Evolutionary conservation across 2,797 vertebrate species (phyloP).

Genomic region (Spinibarbus caldwelli): DNA sequence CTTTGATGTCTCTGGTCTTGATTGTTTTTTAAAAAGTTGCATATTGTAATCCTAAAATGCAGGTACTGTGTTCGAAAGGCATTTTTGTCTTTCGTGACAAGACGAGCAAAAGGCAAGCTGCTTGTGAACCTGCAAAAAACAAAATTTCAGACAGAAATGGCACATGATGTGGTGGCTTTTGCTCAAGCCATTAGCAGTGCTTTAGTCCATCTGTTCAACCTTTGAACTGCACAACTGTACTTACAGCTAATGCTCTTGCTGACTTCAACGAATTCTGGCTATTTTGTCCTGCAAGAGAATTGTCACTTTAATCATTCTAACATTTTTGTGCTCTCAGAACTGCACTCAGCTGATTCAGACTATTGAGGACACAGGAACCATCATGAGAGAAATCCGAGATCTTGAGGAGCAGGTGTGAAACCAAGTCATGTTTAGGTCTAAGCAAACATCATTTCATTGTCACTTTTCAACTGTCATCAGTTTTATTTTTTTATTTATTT

Average conservation of each 20-base stretch:
- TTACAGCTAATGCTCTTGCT: not conserved
- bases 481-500: not conserved
- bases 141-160: no score
- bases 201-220: constrained; percentile 23
- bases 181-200: not conserved
- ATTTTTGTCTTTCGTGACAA: not conserved
- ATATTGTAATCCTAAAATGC: not conserved
- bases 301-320: not conserved
- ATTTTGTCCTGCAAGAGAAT: not conserved
- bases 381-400: constrained; percentile 91
- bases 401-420: constrained; percentile 88
- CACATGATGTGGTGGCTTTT: not conserved
- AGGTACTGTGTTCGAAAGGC: not conserved
- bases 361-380: constrained; percentile 92
- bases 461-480: not conserved
- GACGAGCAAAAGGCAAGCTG: no score
- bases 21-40: not conserved
- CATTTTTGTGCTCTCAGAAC: constrained; percentile 74
- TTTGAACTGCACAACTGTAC: not conserved
- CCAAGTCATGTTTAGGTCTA: not conserved
- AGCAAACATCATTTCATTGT: not conserved
- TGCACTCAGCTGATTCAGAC: constrained; percentile 92
- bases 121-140: no score
- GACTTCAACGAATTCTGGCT: not conserved
- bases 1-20: not conserved